Evolutionary conservation across 2,113 vertebrate genomes (phyloP).

Genomic region (Ellobius talpinus): DNA sequence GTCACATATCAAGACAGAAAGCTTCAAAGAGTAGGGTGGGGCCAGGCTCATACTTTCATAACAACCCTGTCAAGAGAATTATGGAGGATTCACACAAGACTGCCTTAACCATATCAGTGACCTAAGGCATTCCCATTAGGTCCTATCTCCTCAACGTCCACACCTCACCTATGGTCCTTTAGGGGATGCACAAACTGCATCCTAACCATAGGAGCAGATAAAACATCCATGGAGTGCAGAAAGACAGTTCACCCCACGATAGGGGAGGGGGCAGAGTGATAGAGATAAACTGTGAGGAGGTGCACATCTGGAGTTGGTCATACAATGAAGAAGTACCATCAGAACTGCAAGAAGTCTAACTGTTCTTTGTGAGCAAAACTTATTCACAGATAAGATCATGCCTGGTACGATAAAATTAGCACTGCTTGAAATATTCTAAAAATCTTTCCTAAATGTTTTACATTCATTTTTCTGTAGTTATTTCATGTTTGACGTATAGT

Average conservation of each 20-base stretch:
- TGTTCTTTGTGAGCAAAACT: not conserved
- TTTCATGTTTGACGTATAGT: not conserved
- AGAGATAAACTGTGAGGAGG: not conserved
- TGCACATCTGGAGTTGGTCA: not conserved
- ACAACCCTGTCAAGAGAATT: not conserved
- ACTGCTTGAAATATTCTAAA: not conserved
- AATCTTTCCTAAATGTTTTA: not conserved
- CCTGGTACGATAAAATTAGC: not conserved
- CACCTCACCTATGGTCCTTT: not conserved
- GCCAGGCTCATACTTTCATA: not conserved
- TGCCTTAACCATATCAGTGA: not conserved
- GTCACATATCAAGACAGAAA: not conserved
- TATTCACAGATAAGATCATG: not conserved
- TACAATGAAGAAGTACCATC: not conserved
- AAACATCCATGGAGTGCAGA: not conserved
- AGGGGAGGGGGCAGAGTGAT: accelerated
- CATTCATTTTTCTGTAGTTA: not conserved
- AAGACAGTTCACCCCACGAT: not conserved
- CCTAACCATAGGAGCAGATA: not conserved
- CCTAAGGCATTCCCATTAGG: not conserved
- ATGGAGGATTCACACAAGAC: not conserved
- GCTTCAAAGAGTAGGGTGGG: not conserved
- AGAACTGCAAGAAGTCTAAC: not conserved
- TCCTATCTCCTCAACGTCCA: not conserved
- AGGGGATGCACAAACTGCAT: not conserved